Evolutionary conservation across 2,797 vertebrate species (phyloP), one percentile per base, ranked within the genome.

Genomic region (Euphonia xanthogaster): DNA sequence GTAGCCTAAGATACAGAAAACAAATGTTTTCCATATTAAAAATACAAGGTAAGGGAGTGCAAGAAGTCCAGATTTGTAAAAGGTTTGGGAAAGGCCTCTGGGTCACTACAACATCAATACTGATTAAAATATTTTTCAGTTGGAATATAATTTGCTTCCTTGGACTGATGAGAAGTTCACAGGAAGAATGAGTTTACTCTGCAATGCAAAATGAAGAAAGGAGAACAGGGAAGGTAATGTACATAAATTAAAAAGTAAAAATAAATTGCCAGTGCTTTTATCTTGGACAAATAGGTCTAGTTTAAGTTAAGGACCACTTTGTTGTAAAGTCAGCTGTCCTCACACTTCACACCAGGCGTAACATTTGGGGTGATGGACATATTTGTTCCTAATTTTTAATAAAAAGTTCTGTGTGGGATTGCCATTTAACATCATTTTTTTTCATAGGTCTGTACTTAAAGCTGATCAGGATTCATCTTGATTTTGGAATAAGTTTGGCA

Each of bases 341-440:
- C 30, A 31, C 5, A 23, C 1, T 70, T 85, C 35, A 79, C 2
- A 17, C 21, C 14, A 55, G 17, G 16, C 3, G 3, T 81, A n/a
- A 22, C 39, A 31, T 42, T 39, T 53, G 30, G 39, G 47, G 3
- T 53, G 14, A 47, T 22, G 37, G 10, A 57, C 14, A 27, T 12
- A 51, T 72, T 68, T 47, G 5, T 39, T 15, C 28, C 12, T 68
- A 47, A 33, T 28, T 93, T 74, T 76, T 44, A 55, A 39, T 40
- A 22, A 40, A n/a, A 83, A 54, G 1, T 0, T 54, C 39, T 66
- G 2, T 12, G 37, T 44, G 13, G 4, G 1, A 1, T 74, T 55
- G 31, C 10, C 39, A 33, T 47, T 40, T 33, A 37, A 58, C n/a
- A 78, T 3, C 2, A 2, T 10, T 54, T 62, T 58, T 58, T 58